Conservation (phyloP, 2,797 vertebrate species). For the Peromyscus eremicus region DNA sequence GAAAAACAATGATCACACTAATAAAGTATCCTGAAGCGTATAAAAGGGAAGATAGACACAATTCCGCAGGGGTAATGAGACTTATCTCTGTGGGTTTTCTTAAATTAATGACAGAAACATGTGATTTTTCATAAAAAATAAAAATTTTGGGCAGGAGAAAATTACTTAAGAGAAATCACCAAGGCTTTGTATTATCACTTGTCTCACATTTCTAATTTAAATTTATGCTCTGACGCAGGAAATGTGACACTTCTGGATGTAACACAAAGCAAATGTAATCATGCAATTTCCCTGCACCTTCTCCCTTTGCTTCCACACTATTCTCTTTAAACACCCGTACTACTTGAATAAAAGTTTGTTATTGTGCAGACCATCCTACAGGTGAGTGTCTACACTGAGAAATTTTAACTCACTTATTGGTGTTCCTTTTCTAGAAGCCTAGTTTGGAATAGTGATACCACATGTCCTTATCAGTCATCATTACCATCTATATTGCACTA, state of each 20-base stretch:
- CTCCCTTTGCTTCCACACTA: not conserved
- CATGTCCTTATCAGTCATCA: not conserved
- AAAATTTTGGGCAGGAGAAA: conserved; percentile 62
- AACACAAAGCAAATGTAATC: conserved; percentile 67
- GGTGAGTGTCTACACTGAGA: not conserved
- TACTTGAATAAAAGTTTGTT: not conserved
- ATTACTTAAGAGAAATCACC: conserved; percentile 60
- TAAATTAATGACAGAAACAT: conserved; percentile 63
- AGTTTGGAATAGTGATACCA: conserved; percentile 46
- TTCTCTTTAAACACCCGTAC: not conserved
- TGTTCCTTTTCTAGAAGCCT: conserved; percentile 20
- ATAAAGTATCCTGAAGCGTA: conserved; percentile 62
- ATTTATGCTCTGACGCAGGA: conserved; percentile 45
- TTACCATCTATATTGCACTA: not conserved
- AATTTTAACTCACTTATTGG: conserved; percentile 16
- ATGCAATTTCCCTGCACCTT: conserved; percentile 10
- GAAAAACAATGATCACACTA: conserved; percentile 67
- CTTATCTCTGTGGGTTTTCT: conserved; percentile 29
- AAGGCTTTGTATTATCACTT: conserved; percentile 52
- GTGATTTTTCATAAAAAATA: conserved; percentile 39
- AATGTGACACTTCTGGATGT: conserved; percentile 49
- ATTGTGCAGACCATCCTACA: not conserved
- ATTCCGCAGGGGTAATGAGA: conserved; percentile 55
- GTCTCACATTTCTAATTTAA: conserved; percentile 62
- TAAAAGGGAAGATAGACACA: conserved; percentile 65